Evolutionary conservation across 2,888 invertebrate genomes (phyloP).

Genomic region (Linnaemya tessellans): DNA sequence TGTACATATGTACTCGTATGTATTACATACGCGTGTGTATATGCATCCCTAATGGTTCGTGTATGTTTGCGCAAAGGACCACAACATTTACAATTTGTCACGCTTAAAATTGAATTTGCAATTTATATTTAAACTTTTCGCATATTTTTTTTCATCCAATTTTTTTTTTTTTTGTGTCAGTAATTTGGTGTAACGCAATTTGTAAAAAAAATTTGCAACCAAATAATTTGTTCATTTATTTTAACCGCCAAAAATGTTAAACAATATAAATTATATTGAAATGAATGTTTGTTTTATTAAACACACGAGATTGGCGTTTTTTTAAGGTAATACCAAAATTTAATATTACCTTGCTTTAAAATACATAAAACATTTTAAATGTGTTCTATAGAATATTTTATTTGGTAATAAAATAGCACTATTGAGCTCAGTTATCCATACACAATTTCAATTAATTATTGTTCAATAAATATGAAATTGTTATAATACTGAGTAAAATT

Average conservation of each 20-base stretch:
- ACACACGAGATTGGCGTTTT: background rate
- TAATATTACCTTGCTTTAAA: background rate
- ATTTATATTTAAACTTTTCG: constrained; percentile 69
- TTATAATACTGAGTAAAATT: no score
- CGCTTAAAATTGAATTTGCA: constrained; percentile 79
- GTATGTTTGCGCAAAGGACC: background rate
- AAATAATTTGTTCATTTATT: constrained; percentile 41
- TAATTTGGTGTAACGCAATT: constrained; percentile 26
- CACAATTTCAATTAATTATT: no score
- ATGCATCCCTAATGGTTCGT: background rate
- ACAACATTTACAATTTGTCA: constrained; percentile 79
- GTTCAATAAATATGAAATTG: no score
- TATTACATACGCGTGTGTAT: background rate
- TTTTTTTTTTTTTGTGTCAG: background rate
- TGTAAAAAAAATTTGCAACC: constrained; percentile 10
- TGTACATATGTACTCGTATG: no score
- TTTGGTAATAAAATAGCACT: no score
- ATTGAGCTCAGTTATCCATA: no score
- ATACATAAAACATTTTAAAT: background rate
- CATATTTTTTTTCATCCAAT: background rate
- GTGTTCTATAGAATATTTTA: background rate
- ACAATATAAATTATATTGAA: constrained; percentile 6
- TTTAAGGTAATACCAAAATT: background rate
- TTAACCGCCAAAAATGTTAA: constrained; percentile 29
- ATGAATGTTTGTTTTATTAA: background rate